A percentile compares a stretch with the other conserved stretches of the same genome.
These are phyloP conservation scores for Oreochromis aureus DNA, from an alignment of 2,113 vertebrate genomes.

Conservation along the genomic window DNA sequence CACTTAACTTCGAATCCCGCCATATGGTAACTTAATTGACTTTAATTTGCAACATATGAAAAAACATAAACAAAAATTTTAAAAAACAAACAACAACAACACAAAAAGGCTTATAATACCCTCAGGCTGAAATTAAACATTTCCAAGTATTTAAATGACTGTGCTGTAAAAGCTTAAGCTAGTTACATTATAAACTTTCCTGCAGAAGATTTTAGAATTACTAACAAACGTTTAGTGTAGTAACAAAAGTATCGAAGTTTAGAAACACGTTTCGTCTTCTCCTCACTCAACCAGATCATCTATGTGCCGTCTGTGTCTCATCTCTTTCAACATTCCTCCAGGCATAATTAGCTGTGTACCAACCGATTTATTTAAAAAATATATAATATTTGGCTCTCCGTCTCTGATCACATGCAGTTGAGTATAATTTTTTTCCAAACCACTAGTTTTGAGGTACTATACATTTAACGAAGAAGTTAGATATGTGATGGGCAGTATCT, in stretches of 20 bases:
- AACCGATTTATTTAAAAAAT: fast-evolving
- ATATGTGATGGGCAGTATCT: background rate
- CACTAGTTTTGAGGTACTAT: fast-evolving
- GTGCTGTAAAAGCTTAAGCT: background rate
- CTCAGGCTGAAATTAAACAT: background rate
- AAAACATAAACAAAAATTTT: background rate
- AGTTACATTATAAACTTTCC: fast-evolving
- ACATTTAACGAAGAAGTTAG: fast-evolving
- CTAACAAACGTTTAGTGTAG: background rate
- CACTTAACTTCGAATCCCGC: background rate
- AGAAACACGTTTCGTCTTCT: background rate
- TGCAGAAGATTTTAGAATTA: background rate
- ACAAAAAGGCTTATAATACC: background rate
- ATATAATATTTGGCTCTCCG: background rate
- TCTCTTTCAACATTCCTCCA: fast-evolving
- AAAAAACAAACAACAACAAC: background rate
- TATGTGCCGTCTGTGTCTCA: background rate
- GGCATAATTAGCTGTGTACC: background rate
- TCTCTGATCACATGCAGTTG: background rate
- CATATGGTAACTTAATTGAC: background rate
- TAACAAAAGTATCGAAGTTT: background rate
- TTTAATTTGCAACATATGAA: background rate
- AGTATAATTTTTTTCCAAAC: background rate
- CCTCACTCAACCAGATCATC: background rate
- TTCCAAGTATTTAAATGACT: background rate